Evolutionary conservation across 2,888 invertebrate species (phyloP).

Genomic region (Caenorhabditis macrosperma): DNA sequence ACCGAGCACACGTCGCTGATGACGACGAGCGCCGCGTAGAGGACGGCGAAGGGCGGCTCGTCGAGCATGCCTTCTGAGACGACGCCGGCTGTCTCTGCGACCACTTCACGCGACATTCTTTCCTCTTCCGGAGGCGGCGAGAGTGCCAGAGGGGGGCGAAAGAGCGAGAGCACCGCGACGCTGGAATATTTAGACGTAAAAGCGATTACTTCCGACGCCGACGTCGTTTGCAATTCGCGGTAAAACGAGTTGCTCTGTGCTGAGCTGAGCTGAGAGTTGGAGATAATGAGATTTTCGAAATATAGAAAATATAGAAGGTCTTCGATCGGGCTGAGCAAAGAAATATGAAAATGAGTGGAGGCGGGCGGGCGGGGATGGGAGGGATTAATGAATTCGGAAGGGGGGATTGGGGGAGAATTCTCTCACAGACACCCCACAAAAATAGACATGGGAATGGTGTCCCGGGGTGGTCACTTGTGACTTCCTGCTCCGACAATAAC

Average conservation of each 20-base stretch:
- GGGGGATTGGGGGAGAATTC: no score
- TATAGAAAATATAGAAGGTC: background rate
- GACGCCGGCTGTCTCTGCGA: no score
- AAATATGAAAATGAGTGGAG: no score
- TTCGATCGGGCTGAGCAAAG: background rate
- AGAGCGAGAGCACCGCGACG: background rate
- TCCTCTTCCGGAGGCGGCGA: conserved; percentile 16
- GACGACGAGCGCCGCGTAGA: conserved; percentile 13
- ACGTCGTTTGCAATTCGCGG: background rate
- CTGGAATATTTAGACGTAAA: background rate
- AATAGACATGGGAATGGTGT: no score
- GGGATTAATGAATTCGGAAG: background rate
- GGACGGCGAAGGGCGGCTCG: conserved; percentile 29
- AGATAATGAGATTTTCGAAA: background rate
- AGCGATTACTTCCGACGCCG: background rate
- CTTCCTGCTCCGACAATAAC: no score
- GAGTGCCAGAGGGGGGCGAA: conserved; percentile 6
- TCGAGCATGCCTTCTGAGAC: conserved; percentile 47
- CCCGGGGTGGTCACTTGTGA: no score
- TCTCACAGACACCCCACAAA: no score
- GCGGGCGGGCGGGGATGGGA: no score
- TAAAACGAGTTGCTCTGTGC: no score
- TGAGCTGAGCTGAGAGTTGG: no score
- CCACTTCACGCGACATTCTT: conserved; percentile 26
- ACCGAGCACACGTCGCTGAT: conserved; percentile 30